Evolutionary conservation across 2,888 invertebrate species (phyloP).

Genomic region (Branchipolynoe longqiensis): DNA sequence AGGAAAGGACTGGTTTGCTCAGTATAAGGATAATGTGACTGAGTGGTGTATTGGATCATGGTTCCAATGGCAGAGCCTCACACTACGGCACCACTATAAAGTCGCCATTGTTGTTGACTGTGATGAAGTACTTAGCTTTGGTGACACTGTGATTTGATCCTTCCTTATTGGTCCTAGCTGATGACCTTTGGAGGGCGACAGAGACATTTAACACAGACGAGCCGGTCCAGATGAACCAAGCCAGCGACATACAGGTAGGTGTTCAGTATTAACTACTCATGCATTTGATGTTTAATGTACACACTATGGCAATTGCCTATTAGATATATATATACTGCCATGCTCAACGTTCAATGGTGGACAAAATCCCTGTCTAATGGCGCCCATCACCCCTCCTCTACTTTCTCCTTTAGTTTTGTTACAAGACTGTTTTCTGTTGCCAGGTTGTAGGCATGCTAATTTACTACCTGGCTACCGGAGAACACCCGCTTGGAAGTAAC

Average conservation of each 20-base stretch:
- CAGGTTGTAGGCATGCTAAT: constrained; percentile 26
- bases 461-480: neutral
- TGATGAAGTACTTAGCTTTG: no score
- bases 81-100: no score
- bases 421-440: neutral
- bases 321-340: neutral
- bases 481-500: neutral
- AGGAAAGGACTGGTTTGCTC: no score
- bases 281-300: neutral
- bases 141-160: neutral
- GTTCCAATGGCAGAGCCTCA: no score
- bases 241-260: neutral
- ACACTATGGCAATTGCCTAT: neutral
- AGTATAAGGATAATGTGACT: no score
- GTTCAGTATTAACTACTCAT: neutral
- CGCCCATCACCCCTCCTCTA: neutral
- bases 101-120: no score
- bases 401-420: neutral
- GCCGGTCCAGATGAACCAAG: neutral
- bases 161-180: neutral
- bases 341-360: neutral
- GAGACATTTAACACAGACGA: neutral
- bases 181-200: neutral
- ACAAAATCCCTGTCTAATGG: neutral
- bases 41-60: no score